phyloP scores from a whole-genome alignment of 2,797 vertebrate genomes.

The Morus bassanus region DNA sequence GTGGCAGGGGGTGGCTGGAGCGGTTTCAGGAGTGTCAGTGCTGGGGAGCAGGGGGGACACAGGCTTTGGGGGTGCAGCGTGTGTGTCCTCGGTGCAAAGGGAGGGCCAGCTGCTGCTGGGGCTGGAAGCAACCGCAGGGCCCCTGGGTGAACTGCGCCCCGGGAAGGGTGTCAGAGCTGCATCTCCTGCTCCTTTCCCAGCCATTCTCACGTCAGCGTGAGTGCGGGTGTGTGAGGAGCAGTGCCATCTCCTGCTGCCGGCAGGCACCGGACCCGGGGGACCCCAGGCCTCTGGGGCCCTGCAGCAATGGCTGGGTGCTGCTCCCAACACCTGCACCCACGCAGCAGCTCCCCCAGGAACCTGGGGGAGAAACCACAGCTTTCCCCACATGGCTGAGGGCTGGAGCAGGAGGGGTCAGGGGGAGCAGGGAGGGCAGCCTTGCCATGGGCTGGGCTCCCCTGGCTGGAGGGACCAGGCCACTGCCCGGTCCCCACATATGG shows the following conservation, averaged over 20 bases:
- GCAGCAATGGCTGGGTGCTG: not conserved
- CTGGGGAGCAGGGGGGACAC: rapidly evolving
- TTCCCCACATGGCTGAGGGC: not conserved
- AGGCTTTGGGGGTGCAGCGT: not conserved
- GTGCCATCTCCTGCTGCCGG: rapidly evolving
- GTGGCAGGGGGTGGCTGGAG: rapidly evolving
- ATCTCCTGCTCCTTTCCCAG: too few relatives aligned
- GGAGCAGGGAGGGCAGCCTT: not conserved
- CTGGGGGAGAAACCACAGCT: not conserved
- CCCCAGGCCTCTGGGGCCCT: not conserved
- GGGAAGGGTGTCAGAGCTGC: not conserved
- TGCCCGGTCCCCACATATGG: too few relatives aligned
- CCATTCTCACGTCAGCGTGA: rapidly evolving
- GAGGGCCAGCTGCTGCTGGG: not conserved
- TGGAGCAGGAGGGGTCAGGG: not conserved
- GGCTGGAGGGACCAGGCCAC: not conserved
- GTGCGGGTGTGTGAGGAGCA: rapidly evolving
- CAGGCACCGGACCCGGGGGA: rapidly evolving
- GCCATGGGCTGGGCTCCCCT: not conserved
- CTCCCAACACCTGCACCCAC: not conserved
- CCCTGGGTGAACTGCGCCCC: not conserved
- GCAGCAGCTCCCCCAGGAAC: too few relatives aligned
- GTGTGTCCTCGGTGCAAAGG: rapidly evolving
- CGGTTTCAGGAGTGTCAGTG: not conserved
- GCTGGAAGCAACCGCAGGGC: not conserved